A percentile compares a stretch with the other conserved stretches of the same genome.
phyloP scores from a whole-genome alignment of 2,113 vertebrate species.

The Columba livia region DNA sequence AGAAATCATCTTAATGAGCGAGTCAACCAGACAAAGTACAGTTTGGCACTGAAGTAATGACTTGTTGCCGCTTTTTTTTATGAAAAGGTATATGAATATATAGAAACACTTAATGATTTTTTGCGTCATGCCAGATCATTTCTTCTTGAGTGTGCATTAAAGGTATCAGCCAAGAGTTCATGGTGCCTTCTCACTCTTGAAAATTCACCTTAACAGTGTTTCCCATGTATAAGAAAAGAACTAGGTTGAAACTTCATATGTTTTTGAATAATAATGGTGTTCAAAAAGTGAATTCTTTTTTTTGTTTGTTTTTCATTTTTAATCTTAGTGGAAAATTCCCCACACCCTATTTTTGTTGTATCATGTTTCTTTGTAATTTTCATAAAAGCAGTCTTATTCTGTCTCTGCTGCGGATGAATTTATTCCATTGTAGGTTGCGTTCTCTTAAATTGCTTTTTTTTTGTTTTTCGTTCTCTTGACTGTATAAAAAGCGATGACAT shows the following conservation, averaged over 20 bases:
- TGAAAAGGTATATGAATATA: constrained; percentile 59
- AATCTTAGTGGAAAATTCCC: constrained; percentile 41
- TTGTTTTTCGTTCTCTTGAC: constrained; percentile 41
- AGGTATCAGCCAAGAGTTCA: constrained; percentile 45
- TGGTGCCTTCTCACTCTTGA: constrained; percentile 55
- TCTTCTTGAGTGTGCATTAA: constrained; percentile 67
- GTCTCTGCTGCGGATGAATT: constrained; percentile 66
- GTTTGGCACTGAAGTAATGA: constrained; percentile 68
- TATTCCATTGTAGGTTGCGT: constrained; percentile 68
- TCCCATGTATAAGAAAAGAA: constrained; percentile 45
- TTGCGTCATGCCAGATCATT: constrained; percentile 65
- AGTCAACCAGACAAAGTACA: constrained; percentile 41
- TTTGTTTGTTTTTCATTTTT: constrained; percentile 46
- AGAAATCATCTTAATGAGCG: background rate
- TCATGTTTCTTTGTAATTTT: constrained; percentile 59
- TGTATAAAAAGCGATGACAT: constrained; percentile 54
- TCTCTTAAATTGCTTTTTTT: constrained; percentile 48
- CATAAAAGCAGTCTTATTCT: constrained; percentile 51
- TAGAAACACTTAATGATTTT: constrained; percentile 67
- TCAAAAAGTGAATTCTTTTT: constrained; percentile 41
- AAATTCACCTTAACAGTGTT: constrained; percentile 59
- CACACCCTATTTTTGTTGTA: constrained; percentile 14
- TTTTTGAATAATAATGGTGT: constrained; percentile 65
- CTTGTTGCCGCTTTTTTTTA: constrained; percentile 44
- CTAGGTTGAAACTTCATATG: constrained; percentile 45